Base-by-base conservation (phyloP, 2,888 invertebrate genomes). In the Pseudanteris insignis region DNA sequence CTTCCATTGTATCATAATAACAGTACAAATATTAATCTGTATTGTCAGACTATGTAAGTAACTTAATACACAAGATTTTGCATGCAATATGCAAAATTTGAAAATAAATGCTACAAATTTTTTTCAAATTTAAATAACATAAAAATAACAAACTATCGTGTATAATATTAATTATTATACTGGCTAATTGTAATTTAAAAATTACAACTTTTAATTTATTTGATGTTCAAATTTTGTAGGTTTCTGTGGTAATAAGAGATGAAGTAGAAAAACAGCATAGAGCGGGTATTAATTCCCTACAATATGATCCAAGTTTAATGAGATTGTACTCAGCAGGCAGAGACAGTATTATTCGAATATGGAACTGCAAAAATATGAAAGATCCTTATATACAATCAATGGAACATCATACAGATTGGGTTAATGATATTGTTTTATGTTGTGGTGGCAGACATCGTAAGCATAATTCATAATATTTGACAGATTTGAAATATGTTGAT, bases 361-460 rank as follows among this genome's bases (percentile, higher is more conserved):
- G 93, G 89, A 89, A 92, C 79, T 81, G 81, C 51, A 81, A 78
- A 68, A 83, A 82, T 64, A 79, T 81, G 63, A 85, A 88, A 79
- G 90, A 92, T 66, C 88, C 87, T 43, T 97, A 95, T 77, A 86
- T 94, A 60, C 93, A 95, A 76, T 95, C 96, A 18, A 95, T 99
- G 96, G 98, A 99, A 80, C 98, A 99, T 81, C 99, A 99, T 79
- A 98, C 97, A 1, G 99, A 99, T 81, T 99, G 99, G 99, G 97
- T 99, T 37, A 99, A 99, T 81, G 99, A 99, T 82, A 95, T 99
- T 77, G 92, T 98, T 26, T 84, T 99, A 15, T 99, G 98, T 79
- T 97, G 97, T 81, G 92, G 92, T 65, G 98, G 98, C 25, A 90
- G 94, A 80, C 96, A 97, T 81, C 86, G 93, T 93, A 82, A 82